These are phyloP conservation scores for Catostomus latipinnis DNA, from an alignment of 2,797 vertebrate species.

Conservation along the genomic window DNA sequence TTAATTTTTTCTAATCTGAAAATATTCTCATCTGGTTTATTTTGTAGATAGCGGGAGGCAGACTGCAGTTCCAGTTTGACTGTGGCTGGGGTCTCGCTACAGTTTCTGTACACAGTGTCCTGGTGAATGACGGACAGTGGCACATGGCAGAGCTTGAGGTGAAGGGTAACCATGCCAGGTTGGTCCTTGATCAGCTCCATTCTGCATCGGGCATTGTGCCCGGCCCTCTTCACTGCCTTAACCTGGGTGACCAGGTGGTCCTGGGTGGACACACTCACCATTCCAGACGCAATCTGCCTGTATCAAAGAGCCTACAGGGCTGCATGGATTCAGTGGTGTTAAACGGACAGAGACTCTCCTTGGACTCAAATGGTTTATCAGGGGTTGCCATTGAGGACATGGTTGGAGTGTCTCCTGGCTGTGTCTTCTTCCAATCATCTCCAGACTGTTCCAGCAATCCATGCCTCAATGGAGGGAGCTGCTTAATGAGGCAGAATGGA, in stretches of 20 bases:
- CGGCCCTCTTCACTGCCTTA: constrained; percentile 80
- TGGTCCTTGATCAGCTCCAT: constrained; percentile 84
- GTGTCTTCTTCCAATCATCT: constrained; percentile 64
- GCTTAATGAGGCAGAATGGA: constrained; percentile 73
- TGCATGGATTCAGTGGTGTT: constrained; percentile 84
- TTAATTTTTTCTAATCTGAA: too few species aligned
- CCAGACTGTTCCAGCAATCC: constrained; percentile 82
- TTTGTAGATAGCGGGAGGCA: constrained; percentile 81
- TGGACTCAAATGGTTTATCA: constrained; percentile 73
- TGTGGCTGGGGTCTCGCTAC: constrained; percentile 85
- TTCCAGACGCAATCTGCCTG: constrained; percentile 66
- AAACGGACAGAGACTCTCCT: constrained; percentile 83
- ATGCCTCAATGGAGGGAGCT: constrained; percentile 83
- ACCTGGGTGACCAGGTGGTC: constrained; percentile 80
- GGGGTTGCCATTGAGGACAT: constrained; percentile 78
- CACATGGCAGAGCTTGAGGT: constrained; percentile 82
- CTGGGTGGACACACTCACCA: constrained; percentile 82
- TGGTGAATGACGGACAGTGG: constrained; percentile 85
- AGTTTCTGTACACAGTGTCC: constrained; percentile 84
- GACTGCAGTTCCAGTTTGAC: constrained; percentile 86
- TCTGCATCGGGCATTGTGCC: constrained; percentile 84
- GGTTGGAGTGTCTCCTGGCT: constrained; percentile 80
- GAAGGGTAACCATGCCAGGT: constrained; percentile 79
- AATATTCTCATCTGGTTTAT: neutral
- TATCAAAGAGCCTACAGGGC: constrained; percentile 80